Evolutionary conservation across 2,888 invertebrate genomes (phyloP), one percentile per base, ranked within the genome.

Genomic region (Coremacera marginata): DNA sequence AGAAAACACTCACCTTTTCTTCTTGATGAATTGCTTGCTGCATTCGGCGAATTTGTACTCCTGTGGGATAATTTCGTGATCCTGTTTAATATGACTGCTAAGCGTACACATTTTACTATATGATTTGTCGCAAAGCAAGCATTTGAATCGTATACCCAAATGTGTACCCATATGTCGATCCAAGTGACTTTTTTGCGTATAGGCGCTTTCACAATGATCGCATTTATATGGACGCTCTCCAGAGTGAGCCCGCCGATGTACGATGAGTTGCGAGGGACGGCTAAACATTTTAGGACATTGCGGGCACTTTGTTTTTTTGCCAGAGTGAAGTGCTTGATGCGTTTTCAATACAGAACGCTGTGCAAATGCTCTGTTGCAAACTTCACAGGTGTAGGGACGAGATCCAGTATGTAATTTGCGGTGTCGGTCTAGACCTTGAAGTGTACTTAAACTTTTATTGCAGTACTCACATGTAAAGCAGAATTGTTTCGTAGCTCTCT

Each of bases 201-300:
- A 84, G 9, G 80, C 77, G 25, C 78, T 80, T 1, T 82, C 76
- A 68, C 84, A 84, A 3, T 82, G 19, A 22, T 78, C 52, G 34
- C 85, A 85, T 14, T 78, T 70, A 65, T 84, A 84, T 14, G 85
- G 84, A 14, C 82, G 76, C 49, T 82, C 79, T 19, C 83, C 84
- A 2, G 82, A 82, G 71, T 85, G 84, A 14, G 79, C 31, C 31
- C 31, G 31, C 31, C 31, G 31, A 31, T 31, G 31, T 3, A 4
- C 31, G 5, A 31, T 31, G 31, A 31, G 31, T 5, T 31, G 31
- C 31, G 31, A 31, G 3, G 31, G 31, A 31, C 31, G 31, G 31
- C 31, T 31, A 31, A 31, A 31, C 31, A 31, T 31, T 31, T 31
- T 31, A 5, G 31, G 31, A 31, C 31, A 31, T 31, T 31, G 31